Evolutionary conservation across 2,888 invertebrate species (phyloP).

Genomic region (Phasia obesa): DNA sequence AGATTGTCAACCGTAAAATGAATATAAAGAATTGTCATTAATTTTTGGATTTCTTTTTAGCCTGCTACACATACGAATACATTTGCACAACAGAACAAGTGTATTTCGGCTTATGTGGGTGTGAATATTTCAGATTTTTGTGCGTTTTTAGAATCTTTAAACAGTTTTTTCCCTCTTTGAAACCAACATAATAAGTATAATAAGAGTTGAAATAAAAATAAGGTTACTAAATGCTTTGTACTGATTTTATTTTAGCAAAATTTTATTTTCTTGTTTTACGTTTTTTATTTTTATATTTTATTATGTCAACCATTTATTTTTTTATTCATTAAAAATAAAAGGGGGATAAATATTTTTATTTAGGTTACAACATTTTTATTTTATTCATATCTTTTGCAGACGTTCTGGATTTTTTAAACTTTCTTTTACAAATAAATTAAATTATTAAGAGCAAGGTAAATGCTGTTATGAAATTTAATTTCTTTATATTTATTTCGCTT

Average conservation of each 20-base stretch:
- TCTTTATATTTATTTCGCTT: slow-evolving; percentile 2
- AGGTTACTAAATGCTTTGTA: slow-evolving; percentile 37
- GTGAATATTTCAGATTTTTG: slow-evolving; percentile 48
- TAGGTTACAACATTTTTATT: slow-evolving; percentile 31
- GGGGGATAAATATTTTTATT: slow-evolving; percentile 9
- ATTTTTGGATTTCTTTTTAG: slow-evolving; percentile 17
- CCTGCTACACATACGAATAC: slow-evolving; percentile 35
- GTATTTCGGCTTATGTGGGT: slow-evolving; percentile 7
- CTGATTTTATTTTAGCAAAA: slow-evolving; percentile 51
- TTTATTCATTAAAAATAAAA: slow-evolving; percentile 15
- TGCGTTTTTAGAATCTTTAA: slow-evolving; percentile 67
- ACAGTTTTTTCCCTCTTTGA: slow-evolving; percentile 26
- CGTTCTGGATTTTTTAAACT: slow-evolving; percentile 33
- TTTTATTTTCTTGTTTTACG: background rate
- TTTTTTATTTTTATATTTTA: slow-evolving; percentile 21
- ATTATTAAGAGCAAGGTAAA: slow-evolving; percentile 27
- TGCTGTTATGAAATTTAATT: slow-evolving; percentile 44
- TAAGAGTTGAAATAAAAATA: slow-evolving; percentile 25
- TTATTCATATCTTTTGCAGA: slow-evolving; percentile 25
- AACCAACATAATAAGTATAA: background rate
- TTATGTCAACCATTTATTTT: slow-evolving; percentile 28
- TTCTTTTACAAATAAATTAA: slow-evolving; percentile 30
- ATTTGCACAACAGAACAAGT: slow-evolving; percentile 18
- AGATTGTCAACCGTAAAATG: slow-evolving; percentile 42
- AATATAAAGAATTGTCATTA: slow-evolving; percentile 19